These are phyloP conservation scores for Castor canadensis DNA, from an alignment of 2,113 vertebrate species.

Conservation along the genomic window DNA sequence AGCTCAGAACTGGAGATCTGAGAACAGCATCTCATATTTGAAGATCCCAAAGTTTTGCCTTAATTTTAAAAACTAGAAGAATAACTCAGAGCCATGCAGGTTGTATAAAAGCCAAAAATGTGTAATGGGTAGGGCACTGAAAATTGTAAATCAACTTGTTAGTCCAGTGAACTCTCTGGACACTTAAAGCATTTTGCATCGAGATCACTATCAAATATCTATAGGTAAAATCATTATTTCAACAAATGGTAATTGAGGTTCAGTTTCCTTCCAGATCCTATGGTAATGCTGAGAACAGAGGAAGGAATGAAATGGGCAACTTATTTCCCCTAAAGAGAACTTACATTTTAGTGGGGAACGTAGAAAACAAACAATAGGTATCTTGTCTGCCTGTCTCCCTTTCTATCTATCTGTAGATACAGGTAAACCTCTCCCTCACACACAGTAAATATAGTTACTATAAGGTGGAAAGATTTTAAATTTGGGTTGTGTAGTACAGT, in stretches of 20 bases:
- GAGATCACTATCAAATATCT: not conserved
- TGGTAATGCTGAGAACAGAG: not conserved
- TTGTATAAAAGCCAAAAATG: not conserved
- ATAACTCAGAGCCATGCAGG: not conserved
- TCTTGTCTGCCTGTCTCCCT: not conserved
- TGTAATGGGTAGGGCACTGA: not conserved
- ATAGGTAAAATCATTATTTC: not conserved
- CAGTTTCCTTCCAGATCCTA: not conserved
- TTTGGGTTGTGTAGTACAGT: not conserved
- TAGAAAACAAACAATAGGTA: not conserved
- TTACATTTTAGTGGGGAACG: not conserved
- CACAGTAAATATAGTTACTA: not conserved
- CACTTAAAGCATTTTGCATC: not conserved
- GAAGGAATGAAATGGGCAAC: not conserved
- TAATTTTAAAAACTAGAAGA: not conserved
- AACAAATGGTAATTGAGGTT: not conserved
- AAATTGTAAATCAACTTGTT: not conserved
- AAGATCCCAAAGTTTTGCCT: not conserved
- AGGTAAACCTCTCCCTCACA: not conserved
- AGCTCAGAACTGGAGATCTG: not conserved
- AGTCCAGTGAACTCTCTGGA: not conserved
- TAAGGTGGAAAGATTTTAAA: not conserved
- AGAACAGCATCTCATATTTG: not conserved
- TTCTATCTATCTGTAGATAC: not conserved
- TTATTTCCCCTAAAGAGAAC: not conserved